Evolutionary conservation across 2,113 vertebrate genomes (phyloP).

Genomic region (Scophthalmus maximus): DNA sequence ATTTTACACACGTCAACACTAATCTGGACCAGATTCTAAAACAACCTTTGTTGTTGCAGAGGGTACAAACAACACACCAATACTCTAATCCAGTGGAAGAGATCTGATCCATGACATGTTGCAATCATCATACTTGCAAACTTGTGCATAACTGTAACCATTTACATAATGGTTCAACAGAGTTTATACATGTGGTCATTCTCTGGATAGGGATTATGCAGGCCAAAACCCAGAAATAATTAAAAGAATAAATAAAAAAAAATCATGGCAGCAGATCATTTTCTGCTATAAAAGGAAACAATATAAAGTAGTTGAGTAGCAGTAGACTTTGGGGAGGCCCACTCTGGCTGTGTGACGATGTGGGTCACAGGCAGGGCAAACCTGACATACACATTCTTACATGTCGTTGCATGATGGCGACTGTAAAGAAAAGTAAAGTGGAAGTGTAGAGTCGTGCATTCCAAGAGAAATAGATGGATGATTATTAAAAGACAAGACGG

Average conservation of each 20-base stretch:
- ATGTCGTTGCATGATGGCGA: too few species aligned
- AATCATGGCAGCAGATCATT: neutral
- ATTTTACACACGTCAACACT: neutral
- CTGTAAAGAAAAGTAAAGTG: neutral
- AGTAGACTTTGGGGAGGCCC: too few species aligned
- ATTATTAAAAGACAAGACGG: neutral
- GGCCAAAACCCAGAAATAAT: too few species aligned
- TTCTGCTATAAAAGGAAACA: neutral
- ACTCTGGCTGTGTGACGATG: too few species aligned
- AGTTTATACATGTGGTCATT: slow-evolving; percentile 45
- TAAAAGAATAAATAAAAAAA: slow-evolving; percentile 39
- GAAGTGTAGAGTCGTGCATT: neutral
- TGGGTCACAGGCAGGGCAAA: too few species aligned
- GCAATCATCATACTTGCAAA: slow-evolving; percentile 16
- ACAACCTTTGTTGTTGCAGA: neutral
- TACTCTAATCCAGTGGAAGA: too few species aligned
- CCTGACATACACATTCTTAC: too few species aligned
- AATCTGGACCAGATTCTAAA: slow-evolving; percentile 4
- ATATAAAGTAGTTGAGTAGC: neutral
- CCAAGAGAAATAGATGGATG: neutral
- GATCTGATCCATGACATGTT: slow-evolving; percentile 8
- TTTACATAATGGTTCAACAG: slow-evolving; percentile 13
- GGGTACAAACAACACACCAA: neutral
- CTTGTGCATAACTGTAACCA: slow-evolving; percentile 24
- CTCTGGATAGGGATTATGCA: slow-evolving; percentile 1